Base-by-base conservation (phyloP, 2,888 invertebrate genomes). In the Leucania comma region DNA sequence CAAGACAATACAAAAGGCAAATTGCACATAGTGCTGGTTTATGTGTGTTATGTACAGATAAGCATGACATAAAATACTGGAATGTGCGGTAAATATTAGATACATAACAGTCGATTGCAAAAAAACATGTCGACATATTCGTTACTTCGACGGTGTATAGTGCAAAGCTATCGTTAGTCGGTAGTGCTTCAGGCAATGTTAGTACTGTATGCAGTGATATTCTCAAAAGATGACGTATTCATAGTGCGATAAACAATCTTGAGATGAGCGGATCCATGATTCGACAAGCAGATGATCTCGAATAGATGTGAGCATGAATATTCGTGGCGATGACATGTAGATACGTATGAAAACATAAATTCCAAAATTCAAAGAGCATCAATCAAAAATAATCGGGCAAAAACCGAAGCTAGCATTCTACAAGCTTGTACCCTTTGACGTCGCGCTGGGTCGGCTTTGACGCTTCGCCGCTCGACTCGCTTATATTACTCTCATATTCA, bases 401-500 rank as follows among this genome's bases (percentile, higher is more conserved):
- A 92, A 91, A 90, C 89, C 89, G 91, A 92, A 93, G 93, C 92
- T 92, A 93, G 92, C 93, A 94, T 93, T 93, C 93, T 93, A 93
- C 91, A 94, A 91, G 93, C 93, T 90, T 92, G 93, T 96, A 96
- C 96, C 95, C 95, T 95, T 95, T 95, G 83, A 92, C 89, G 87
- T 94, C 92, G 86, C 94, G 95, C 88, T 94, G 95, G 82, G 94
- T 94, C 78, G 94, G 93, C 90, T 94, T 95, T 84, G 95, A 93
- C 75, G 92, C 94, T 83, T 95, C 95, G 82, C 95, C 95, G 90
- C 96, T 95, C 78, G 95, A 96, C 89, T 96, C 96, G 89, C 95
- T 95, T 90, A 95, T 94, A 92, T 96, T 96, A 94, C 95, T 95
- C 86, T 96, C 96, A 90, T 93, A 96, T 91, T 96, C 96, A 94